These are phyloP conservation scores for Chauna torquata DNA, from an alignment of 2,113 vertebrate species.

Conservation along the genomic window DNA sequence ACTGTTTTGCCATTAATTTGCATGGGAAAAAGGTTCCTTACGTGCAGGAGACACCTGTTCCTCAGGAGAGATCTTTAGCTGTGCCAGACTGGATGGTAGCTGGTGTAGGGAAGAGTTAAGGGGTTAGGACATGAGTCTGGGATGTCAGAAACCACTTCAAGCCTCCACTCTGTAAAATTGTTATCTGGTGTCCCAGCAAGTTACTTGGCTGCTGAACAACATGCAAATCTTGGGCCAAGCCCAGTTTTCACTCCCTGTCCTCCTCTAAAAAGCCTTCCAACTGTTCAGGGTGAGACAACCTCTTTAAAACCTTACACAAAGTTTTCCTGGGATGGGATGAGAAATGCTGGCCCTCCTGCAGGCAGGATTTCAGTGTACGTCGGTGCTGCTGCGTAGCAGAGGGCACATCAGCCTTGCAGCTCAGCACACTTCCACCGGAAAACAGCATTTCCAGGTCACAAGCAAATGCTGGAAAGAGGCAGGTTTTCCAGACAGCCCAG, in stretches of 20 bases:
- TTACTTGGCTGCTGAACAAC: neutral
- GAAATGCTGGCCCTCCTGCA: neutral
- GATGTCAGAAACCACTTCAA: constrained; percentile 38
- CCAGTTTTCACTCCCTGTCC: neutral
- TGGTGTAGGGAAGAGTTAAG: neutral
- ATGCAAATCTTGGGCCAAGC: neutral
- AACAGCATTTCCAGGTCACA: constrained; percentile 33
- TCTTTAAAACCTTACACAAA: constrained; percentile 4
- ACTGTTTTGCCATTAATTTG: neutral
- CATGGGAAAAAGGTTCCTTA: neutral
- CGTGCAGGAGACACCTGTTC: rapidly evolving
- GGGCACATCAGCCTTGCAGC: neutral
- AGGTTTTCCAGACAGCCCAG: neutral
- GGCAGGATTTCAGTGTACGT: neutral
- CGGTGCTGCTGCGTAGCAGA: rapidly evolving
- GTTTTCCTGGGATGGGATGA: constrained; percentile 14
- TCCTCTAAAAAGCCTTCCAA: neutral
- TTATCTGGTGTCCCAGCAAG: constrained; percentile 50
- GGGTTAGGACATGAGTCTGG: neutral
- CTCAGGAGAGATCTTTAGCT: neutral
- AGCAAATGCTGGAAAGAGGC: neutral
- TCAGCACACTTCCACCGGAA: constrained; percentile 25
- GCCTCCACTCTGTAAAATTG: neutral
- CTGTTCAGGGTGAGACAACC: neutral
- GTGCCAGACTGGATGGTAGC: neutral